Percentiles rank a stretch among this genome's conserved stretches.
Evolutionary conservation across 1,140 invertebrate genomes (phyloP).

Genomic region (Sitodiplosis mosellana): DNA sequence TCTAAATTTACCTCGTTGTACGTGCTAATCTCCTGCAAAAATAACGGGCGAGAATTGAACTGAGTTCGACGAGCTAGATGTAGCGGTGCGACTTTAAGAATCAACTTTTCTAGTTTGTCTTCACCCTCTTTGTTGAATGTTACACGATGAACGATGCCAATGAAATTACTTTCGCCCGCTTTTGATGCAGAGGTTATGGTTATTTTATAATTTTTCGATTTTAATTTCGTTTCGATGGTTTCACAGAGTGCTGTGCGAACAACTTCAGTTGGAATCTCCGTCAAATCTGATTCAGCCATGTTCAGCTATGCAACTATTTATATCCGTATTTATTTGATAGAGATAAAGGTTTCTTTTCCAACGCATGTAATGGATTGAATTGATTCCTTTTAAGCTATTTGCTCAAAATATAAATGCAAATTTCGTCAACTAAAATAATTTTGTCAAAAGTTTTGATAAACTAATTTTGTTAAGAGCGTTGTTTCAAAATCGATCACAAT

Average conservation of each 20-base stretch:
- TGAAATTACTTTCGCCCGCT: not conserved
- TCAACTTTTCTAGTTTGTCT: not conserved
- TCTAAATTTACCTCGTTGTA: conserved; percentile 12
- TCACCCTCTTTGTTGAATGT: not conserved
- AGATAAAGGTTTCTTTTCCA: no score
- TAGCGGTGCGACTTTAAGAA: conserved; percentile 1
- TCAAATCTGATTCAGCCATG: not conserved
- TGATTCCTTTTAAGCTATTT: no score
- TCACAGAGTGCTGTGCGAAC: not conserved
- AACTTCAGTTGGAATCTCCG: not conserved
- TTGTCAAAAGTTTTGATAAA: no score
- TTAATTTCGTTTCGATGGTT: not conserved
- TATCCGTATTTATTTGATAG: no score
- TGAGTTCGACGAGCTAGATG: not conserved
- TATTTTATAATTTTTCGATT: not conserved
- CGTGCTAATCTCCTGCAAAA: conserved; percentile 12
- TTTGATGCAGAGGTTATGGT: not conserved
- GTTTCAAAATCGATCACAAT: no score
- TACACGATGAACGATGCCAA: not conserved
- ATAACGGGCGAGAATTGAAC: not conserved
- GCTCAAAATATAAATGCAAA: no score
- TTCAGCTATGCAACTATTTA: no score
- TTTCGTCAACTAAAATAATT: no score
- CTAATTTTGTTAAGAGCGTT: no score
- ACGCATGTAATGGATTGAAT: no score